phyloP scores from a whole-genome alignment of 2,888 invertebrate genomes.

The Patella depressa region DNA sequence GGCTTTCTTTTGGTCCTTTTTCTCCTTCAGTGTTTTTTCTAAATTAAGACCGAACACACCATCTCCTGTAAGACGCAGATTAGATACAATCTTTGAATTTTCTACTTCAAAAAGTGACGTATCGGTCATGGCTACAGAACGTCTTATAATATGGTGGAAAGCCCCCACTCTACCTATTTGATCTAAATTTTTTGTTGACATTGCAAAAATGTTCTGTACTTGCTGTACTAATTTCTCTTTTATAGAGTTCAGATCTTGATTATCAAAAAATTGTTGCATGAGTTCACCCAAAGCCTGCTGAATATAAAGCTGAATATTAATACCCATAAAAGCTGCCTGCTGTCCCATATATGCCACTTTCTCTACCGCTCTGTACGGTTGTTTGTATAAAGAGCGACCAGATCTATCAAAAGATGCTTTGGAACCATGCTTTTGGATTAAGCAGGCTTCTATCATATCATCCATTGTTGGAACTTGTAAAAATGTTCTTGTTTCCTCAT shows the following conservation, averaged over 20 bases:
- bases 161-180: not conserved
- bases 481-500: no score
- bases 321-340: no score
- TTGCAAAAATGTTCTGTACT: not conserved
- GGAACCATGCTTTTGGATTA: no score
- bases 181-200: not conserved
- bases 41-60: constrained; percentile 33
- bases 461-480: no score
- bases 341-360: no score
- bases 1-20: constrained; percentile 36
- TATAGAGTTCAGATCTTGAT: not conserved
- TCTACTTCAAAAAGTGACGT: not conserved
- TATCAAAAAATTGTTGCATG: not conserved
- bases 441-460: no score
- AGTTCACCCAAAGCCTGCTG: not conserved
- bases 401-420: no score
- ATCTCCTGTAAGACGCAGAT: not conserved
- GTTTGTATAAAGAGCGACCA: no score
- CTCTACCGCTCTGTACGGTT: no score
- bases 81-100: not conserved
- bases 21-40: constrained; percentile 27
- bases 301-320: not conserved
- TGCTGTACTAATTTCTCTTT: not conserved
- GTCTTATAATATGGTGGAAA: not conserved
- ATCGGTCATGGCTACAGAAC: not conserved